Evolutionary conservation across 2,888 invertebrate species (phyloP), one percentile per base, ranked within the genome.

Genomic region (Cremastobaeus sp.): DNA sequence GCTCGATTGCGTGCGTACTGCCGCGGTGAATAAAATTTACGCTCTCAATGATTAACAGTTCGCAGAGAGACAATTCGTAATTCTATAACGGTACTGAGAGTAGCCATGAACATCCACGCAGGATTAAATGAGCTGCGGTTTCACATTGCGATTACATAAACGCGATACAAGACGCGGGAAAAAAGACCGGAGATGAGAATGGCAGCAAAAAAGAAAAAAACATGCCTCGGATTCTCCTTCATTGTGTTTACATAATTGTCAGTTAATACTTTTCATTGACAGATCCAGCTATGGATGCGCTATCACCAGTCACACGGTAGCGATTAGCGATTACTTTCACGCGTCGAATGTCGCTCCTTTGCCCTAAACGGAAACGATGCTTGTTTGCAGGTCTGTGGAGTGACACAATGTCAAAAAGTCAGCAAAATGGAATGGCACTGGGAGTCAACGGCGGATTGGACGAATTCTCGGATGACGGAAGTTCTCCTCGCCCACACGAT

Each of bases 381-480:
- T 4, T 52, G 2, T 30, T 62, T 68, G 14, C 48, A 60, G 39
- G 59, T 2, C 41, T 69, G 47, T 45, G 60, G 47, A 6, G 32
- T 18, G 20, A 15, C 70, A 81, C 79, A 73, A 93, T 92, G 92
- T 91, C 92, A 88, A 91, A 93, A 88, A 89, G 90, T 88, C 93
- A 91, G 88, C 92, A 83, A 52, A 87, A 86, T 76, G 86, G 86
- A 39, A 79, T 91, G 82, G 90, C 92, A 78, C 88, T 86, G 43
- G 91, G 89, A 78, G 93, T 93, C 88, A 93, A 93, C 87, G 90
- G 80, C 48, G 86, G 83, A 32, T 86, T 88, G 45, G 88, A 92
- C 82, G 94, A 95, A 88, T 92, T 92, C 85, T 94, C 95, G 32
- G 95, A 95, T 88, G 96, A 96, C 84, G 96, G 96, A 89, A 94